These are phyloP conservation scores for Dryococelus australis DNA, from an alignment of 2,888 invertebrate species.

Conservation along the genomic window DNA sequence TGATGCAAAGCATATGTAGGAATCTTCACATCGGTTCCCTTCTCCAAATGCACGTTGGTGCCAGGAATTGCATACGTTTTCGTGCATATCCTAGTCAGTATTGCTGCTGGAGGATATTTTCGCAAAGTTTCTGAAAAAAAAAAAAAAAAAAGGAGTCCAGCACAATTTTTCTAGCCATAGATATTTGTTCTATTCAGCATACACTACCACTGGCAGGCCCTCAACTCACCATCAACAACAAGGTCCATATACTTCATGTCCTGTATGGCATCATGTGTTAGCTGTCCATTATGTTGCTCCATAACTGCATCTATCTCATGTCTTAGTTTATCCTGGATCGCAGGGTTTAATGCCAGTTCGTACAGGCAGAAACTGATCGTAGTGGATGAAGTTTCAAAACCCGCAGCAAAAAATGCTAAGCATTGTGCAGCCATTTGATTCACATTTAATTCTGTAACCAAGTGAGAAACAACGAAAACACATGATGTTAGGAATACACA, in stretches of 20 bases:
- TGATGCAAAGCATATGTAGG: constrained; percentile 59
- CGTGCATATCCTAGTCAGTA: constrained; percentile 62
- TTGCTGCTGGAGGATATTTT: constrained; percentile 63
- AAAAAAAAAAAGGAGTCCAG: too few species aligned
- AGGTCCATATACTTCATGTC: constrained; percentile 6
- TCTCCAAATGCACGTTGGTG: constrained; percentile 42
- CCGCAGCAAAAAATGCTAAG: constrained; percentile 59
- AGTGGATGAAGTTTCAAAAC: constrained; percentile 51
- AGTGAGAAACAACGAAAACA: background rate
- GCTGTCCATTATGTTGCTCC: background rate
- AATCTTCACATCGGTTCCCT: constrained; percentile 53
- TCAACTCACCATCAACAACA: background rate
- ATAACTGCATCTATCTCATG: background rate
- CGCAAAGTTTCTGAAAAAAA: constrained; percentile 58
- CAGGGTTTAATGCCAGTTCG: constrained; percentile 48
- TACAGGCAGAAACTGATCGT: constrained; percentile 48
- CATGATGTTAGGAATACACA: too few species aligned
- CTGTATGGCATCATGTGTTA: background rate
- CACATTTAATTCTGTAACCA: constrained; percentile 60
- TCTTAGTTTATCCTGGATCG: constrained; percentile 47
- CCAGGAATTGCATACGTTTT: constrained; percentile 59
- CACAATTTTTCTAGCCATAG: background rate
- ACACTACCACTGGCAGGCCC: background rate
- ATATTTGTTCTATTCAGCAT: background rate
- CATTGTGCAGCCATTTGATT: constrained; percentile 66